Conservation (phyloP, 2,113 vertebrate genomes). For the Oryzias melastigma region DNA sequence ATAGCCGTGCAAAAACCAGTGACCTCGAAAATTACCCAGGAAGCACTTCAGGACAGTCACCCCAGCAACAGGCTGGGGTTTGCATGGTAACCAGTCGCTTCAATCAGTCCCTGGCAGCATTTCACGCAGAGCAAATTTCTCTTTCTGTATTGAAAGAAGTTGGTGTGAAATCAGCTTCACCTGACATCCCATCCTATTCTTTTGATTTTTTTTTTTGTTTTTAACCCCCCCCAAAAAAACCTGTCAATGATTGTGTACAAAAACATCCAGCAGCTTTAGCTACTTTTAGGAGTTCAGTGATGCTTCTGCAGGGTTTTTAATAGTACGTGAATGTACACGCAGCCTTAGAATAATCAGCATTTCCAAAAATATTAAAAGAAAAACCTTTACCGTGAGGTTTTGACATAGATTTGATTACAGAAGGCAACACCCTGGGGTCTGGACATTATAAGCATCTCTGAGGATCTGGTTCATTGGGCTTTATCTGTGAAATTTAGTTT, state of each 20-base stretch:
- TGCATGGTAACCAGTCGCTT: constrained; percentile 77
- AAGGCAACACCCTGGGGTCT: constrained; percentile 31
- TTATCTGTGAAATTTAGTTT: constrained; percentile 54
- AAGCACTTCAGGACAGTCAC: constrained; percentile 80
- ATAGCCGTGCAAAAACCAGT: constrained; percentile 81
- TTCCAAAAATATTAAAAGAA: constrained; percentile 10
- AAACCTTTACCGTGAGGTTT: constrained; percentile 21
- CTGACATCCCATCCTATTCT: constrained; percentile 39
- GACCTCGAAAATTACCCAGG: constrained; percentile 83
- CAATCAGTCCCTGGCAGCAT: constrained; percentile 72
- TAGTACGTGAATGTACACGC: background rate
- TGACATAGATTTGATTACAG: constrained; percentile 43
- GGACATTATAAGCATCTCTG: constrained; percentile 64
- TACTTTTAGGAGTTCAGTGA: constrained; percentile 47
- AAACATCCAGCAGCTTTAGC: constrained; percentile 43
- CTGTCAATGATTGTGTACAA: constrained; percentile 57
- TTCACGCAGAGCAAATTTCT: constrained; percentile 65
- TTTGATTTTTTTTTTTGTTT: constrained; percentile 36
- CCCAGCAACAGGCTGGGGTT: constrained; percentile 77
- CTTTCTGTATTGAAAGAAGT: constrained; percentile 58
- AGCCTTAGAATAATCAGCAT: constrained; percentile 18
- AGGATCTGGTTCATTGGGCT: constrained; percentile 55
- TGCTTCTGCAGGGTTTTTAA: constrained; percentile 23
- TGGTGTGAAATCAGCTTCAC: constrained; percentile 68
- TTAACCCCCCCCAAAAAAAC: constrained; percentile 5